phyloP scores from a whole-genome alignment of 2,113 vertebrate species.

The Ceratotherium simum region DNA sequence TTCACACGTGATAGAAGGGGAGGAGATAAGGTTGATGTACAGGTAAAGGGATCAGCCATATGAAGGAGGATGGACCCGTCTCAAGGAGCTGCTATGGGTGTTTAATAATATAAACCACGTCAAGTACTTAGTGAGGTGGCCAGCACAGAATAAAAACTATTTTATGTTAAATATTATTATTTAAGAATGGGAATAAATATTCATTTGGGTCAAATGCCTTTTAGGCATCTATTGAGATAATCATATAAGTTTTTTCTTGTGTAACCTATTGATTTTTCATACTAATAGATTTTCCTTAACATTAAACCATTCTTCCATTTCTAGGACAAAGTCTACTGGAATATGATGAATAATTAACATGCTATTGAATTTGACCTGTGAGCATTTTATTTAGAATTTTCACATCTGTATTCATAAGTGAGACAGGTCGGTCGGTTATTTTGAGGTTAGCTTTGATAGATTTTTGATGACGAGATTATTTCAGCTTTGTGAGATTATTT shows the following conservation, averaged over 20 bases:
- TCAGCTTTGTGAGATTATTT: not conserved
- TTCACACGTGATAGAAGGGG: accelerated
- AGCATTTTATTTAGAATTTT: slow-evolving; percentile 14
- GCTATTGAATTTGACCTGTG: not conserved
- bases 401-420: not conserved
- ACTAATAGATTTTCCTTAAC: not conserved
- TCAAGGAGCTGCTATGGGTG: accelerated
- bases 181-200: not conserved
- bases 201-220: not conserved
- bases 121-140: accelerated
- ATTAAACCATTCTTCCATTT: not conserved
- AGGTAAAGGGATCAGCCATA: accelerated
- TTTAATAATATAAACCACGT: not conserved
- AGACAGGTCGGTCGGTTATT: not conserved
- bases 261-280: not conserved
- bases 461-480: not conserved
- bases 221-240: not conserved
- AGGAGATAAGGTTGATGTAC: accelerated
- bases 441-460: not conserved
- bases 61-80: accelerated
- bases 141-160: not conserved
- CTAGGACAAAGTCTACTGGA: not conserved
- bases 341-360: not conserved
- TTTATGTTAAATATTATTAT: not conserved
- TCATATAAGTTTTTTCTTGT: not conserved